Base-by-base conservation (phyloP, 1,140 invertebrate genomes). In the Euura lappo region DNA sequence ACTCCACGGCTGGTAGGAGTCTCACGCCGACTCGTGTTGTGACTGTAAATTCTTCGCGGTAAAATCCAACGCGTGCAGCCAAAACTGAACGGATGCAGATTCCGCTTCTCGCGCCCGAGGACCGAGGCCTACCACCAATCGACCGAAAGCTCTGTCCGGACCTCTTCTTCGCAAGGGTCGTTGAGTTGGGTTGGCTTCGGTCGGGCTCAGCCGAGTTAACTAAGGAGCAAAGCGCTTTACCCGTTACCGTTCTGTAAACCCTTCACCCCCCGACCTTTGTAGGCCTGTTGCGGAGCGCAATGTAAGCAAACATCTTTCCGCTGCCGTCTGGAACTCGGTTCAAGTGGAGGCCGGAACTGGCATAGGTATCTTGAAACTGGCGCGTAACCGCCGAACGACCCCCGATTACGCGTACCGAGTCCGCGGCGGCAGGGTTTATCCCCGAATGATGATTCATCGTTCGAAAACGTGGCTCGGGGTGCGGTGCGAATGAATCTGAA, bases 11-110 rank as follows among this genome's bases (percentile, higher is more conserved):
- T 67, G 51, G 51, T 60, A 60, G 51, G 0, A 60, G 51, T 60
- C 51, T 60, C 51, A 71, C 65, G 69, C 65, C 76, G 69, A 70
- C 47, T 71, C 71, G 72, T 78, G 73, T 79, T 78, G 76, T 79
- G 74, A 75, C 78, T 78, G 75, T 71, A 70, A 77, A 80, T 80
- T 78, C 72, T 77, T 74, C 51, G 44, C 67, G 74, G 72, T 78
- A 75, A 78, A 80, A 80, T 76, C 77, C 71, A 60, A n/a, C 65
- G 51, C 45, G 64, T 44, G 13, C 28, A 28, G 28, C 28, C 8
- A 60, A 60, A 5, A 11, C 51, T 3, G 13, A 8, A 11, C 51
- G 0, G 13, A 8, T 60, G 13, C 51, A n/a, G 13, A 60, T 11
- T 28, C 28, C 28, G 28, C 28, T 28, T 28, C 28, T 28, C 28